A percentile compares a stretch with the other conserved stretches of the same genome.
Evolutionary conservation across 2,888 invertebrate genomes (phyloP).

Genomic region (Polymixis flavicincta): DNA sequence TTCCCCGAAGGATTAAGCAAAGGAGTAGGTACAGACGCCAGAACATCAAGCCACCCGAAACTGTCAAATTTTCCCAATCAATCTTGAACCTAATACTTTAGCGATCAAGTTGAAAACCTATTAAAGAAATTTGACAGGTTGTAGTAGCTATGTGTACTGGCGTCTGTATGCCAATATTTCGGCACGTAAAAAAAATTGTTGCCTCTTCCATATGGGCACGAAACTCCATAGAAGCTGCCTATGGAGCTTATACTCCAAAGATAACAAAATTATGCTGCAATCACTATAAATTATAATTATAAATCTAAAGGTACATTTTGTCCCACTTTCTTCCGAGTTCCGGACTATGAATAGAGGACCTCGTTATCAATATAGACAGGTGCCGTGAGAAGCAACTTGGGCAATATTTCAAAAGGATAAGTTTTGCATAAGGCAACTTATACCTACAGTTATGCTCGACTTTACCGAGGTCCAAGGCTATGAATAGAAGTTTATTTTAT

Average conservation of each 20-base stretch:
- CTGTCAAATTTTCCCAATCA: too few relatives aligned
- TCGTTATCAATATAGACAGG: constrained; percentile 17
- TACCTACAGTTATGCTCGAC: background rate
- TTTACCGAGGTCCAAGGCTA: background rate
- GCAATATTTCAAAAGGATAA: constrained; percentile 45
- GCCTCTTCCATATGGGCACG: background rate
- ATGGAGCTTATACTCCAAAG: background rate
- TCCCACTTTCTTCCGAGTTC: constrained; percentile 15
- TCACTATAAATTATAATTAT: background rate
- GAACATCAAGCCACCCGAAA: too few relatives aligned
- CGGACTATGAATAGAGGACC: constrained; percentile 51
- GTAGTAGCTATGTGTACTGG: too few relatives aligned
- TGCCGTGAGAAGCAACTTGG: constrained; percentile 25
- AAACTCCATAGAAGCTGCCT: background rate
- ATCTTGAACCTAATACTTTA: too few relatives aligned
- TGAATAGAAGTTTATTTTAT: background rate
- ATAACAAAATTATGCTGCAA: background rate
- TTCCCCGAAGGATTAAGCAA: too few relatives aligned
- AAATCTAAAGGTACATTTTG: background rate
- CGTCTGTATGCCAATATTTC: too few relatives aligned
- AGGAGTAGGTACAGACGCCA: too few relatives aligned
- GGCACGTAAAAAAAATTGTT: too few relatives aligned
- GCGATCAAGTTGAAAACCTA: too few relatives aligned
- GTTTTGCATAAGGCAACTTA: constrained; percentile 22
- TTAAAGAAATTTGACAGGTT: too few relatives aligned